These are phyloP conservation scores for Columba guinea DNA, from an alignment of 2,797 vertebrate species.

Conservation along the genomic window DNA sequence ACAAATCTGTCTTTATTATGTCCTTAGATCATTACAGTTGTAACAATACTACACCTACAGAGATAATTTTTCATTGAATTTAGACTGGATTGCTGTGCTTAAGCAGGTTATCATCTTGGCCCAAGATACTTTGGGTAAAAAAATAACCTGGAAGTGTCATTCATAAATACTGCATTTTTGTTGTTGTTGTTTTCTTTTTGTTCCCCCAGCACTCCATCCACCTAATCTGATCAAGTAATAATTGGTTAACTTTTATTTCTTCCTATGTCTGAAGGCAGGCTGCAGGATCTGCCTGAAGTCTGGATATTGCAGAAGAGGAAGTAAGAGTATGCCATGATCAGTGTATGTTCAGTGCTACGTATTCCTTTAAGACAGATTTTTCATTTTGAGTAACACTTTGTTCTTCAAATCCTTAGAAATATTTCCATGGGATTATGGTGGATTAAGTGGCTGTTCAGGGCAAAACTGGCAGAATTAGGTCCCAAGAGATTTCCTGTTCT, in stretches of 20 bases:
- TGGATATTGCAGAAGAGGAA: not conserved
- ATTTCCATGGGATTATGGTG: not conserved
- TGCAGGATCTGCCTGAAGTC: not conserved
- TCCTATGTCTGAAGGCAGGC: not conserved
- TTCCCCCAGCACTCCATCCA: not conserved
- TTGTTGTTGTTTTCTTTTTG: not conserved
- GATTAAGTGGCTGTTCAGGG: not conserved
- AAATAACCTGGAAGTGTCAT: not conserved
- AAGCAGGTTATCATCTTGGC: not conserved
- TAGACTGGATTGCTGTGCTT: not conserved
- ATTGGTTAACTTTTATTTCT: not conserved
- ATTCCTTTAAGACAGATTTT: not conserved
- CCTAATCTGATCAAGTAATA: not conserved
- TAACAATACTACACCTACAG: not conserved
- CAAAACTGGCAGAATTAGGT: constrained; percentile 28
- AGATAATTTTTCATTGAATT: not conserved
- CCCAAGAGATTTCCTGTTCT: not conserved
- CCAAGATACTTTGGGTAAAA: not conserved
- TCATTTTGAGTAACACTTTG: not conserved
- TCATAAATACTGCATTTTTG: not conserved
- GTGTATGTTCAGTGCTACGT: not conserved
- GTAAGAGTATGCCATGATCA: not conserved
- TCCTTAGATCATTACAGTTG: fast-evolving
- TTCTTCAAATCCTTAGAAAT: not conserved
- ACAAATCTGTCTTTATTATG: not conserved